Evolutionary conservation across 2,888 invertebrate genomes (phyloP).

Genomic region (Tetanocera ferruginea): DNA sequence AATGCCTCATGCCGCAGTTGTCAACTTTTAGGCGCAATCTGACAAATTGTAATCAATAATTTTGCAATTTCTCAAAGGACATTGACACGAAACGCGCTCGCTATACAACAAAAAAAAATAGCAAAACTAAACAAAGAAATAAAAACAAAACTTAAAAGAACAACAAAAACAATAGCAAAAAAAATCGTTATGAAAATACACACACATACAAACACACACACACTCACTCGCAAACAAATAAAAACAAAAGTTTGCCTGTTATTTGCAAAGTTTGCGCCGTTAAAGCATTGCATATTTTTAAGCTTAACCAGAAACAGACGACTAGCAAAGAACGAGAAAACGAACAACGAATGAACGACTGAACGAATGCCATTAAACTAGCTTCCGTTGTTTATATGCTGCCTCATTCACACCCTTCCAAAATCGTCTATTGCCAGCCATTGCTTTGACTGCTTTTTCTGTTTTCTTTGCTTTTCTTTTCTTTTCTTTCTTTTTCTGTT

Average conservation of each 20-base stretch:
- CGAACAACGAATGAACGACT: not conserved
- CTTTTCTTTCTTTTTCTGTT: not conserved
- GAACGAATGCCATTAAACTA: conserved; percentile 5
- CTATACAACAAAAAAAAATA: not conserved
- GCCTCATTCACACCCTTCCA: not conserved
- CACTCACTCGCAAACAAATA: not conserved
- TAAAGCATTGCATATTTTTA: conserved; percentile 15
- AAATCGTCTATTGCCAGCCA: not conserved
- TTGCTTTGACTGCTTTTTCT: not conserved
- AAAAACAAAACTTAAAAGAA: not conserved
- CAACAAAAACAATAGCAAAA: not conserved
- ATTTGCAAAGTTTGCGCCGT: not conserved
- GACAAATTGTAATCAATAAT: conserved; percentile 14
- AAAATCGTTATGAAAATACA: not conserved
- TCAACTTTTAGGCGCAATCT: conserved; percentile 5
- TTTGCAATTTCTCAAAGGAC: conserved; percentile 3
- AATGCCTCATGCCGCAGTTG: not conserved
- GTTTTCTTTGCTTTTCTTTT: not conserved
- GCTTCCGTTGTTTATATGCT: not conserved
- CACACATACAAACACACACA: not conserved
- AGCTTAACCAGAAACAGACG: conserved; percentile 1
- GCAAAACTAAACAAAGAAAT: not conserved
- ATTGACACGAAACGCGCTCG: not conserved
- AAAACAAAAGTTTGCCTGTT: conserved; percentile 13
- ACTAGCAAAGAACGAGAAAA: not conserved